These are phyloP conservation scores for Chironomus striatipennis DNA, from an alignment of 1,140 invertebrate genomes.

Conservation along the genomic window DNA sequence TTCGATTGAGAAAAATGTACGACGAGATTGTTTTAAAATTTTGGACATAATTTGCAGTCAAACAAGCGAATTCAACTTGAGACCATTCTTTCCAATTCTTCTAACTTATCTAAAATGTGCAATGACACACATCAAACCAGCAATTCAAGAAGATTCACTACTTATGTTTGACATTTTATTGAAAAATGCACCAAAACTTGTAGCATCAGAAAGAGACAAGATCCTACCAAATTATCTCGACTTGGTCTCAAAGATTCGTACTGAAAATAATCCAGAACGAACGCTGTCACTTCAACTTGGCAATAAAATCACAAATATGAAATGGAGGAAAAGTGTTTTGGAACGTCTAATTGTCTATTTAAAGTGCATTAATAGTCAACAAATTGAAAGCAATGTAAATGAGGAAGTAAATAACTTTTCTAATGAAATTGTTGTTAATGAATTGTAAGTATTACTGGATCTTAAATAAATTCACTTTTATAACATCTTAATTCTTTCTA, in stretches of 20 bases:
- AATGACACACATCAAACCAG: conserved; percentile 74
- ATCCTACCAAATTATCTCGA: conserved; percentile 69
- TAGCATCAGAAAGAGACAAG: conserved; percentile 54
- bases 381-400: not conserved
- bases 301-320: conserved; percentile 57
- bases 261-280: conserved; percentile 49
- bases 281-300: conserved; percentile 54
- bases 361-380: conserved; percentile 38
- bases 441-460: too few relatives aligned
- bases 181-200: conserved; percentile 48
- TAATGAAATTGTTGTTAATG: too few relatives aligned
- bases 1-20: conserved; percentile 61
- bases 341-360: conserved; percentile 54
- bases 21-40: conserved; percentile 57
- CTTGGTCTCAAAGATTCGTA: conserved; percentile 61
- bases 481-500: not conserved
- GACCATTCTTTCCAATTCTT: conserved; percentile 63
- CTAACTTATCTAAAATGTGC: conserved; percentile 71
- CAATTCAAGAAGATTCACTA: conserved; percentile 73
- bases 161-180: conserved; percentile 63
- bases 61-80: conserved; percentile 32
- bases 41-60: conserved; percentile 40
- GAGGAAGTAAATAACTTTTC: not conserved
- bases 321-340: conserved; percentile 67
- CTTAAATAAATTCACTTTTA: too few relatives aligned